Base-by-base conservation (phyloP, 1,140 invertebrate species). In the Portunus trituberculatus region DNA sequence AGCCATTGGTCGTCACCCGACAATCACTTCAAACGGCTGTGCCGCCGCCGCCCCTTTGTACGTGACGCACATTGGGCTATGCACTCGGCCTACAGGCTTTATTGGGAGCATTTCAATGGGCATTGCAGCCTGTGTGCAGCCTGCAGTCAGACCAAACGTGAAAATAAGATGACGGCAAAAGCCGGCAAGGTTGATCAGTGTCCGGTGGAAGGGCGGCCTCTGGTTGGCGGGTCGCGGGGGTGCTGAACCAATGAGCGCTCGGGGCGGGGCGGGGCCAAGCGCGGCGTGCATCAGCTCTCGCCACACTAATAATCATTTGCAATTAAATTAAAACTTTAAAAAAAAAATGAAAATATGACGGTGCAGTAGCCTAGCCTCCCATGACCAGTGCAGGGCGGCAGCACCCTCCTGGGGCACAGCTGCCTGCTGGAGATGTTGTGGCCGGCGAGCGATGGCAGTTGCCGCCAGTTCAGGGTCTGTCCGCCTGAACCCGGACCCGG, bases 181-280 rank as follows among this genome's bases (percentile, higher is more conserved):
- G 90, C 83, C 93, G 93, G 95, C 95, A 94, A 94, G 95, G 93
- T 95, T 95, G 94, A 95, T 95, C 94, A 93, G 94, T 95, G 95
- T 96, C 95, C 95, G 95, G 95, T 92, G 95, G 93, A 46, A 93
- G 95, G 93, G 95, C 95, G 95, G 93, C 95, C 95, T 96, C 93
- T 94, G 95, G 93, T 96, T 96, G 95, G 95, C 95, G 95, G 95
- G 95, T 96, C 95, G 95, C 29, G 93, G 93, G 93, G 95, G 95
- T 76, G 93, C 93, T 94, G 95, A 96, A 96, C 95, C 95, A 96
- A 96, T 96, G 95, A 96, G 95, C 95, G 95, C 93, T 92, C 93
- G 76, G 90, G 95, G 95, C 95, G 95, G 95, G 93, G 95, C 95
- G 94, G 94, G 94, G 94, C 94, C 94, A 95, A 89, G 83, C 86